phyloP scores from a whole-genome alignment of 2,797 vertebrate genomes.

The Thripadectes ignobilis region DNA sequence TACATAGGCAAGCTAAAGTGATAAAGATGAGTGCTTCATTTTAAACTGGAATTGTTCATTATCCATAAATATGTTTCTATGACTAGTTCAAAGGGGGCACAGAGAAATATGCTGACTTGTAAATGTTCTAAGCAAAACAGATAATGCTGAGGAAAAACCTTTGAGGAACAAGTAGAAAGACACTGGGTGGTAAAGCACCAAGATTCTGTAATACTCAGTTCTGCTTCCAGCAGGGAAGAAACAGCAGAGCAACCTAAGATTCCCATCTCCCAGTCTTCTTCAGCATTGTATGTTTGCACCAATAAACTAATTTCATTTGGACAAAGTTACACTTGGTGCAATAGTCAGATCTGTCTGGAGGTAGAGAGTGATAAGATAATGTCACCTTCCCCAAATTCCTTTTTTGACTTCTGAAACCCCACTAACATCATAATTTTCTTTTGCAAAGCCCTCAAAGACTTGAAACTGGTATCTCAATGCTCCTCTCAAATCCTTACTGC shows the following conservation, averaged over 20 bases:
- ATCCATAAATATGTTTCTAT: constrained; percentile 27
- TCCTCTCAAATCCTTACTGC: background rate
- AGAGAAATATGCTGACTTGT: background rate
- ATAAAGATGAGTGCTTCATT: constrained; percentile 44
- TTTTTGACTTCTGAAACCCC: background rate
- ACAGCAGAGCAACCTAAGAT: background rate
- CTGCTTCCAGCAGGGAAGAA: background rate
- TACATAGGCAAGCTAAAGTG: constrained; percentile 28
- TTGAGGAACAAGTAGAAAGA: background rate
- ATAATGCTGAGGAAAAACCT: background rate
- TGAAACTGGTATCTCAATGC: background rate
- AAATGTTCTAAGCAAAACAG: background rate
- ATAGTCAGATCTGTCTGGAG: background rate
- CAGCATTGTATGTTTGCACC: background rate
- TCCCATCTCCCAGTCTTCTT: background rate
- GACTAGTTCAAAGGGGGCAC: background rate
- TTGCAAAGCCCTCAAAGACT: background rate
- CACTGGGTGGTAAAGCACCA: background rate
- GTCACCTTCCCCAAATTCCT: background rate
- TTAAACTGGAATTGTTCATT: constrained; percentile 77
- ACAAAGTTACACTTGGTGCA: background rate
- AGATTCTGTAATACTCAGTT: background rate
- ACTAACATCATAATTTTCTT: background rate
- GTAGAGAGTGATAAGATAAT: background rate
- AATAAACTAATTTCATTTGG: background rate